Conservation (phyloP, 2,113 vertebrate genomes). For the Aleadryas rufinucha region DNA sequence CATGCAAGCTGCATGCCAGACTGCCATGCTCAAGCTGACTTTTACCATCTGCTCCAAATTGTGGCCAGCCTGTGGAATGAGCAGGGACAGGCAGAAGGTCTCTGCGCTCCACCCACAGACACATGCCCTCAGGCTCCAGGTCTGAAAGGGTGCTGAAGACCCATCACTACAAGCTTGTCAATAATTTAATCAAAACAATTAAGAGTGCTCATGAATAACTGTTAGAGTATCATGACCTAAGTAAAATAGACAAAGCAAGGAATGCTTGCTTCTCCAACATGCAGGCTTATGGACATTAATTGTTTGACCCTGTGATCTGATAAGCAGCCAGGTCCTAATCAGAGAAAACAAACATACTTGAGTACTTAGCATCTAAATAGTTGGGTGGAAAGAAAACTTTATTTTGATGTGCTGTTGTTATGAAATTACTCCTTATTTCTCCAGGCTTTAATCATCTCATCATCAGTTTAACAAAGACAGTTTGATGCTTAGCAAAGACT, state of each 20-base stretch:
- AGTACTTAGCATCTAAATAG: not conserved
- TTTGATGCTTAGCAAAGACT: not conserved
- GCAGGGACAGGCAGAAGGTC: fast-evolving
- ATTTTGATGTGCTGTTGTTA: not conserved
- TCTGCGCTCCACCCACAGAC: not conserved
- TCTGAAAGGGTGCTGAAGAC: not conserved
- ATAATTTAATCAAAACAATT: not conserved
- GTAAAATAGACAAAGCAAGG: not conserved
- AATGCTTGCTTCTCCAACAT: not conserved
- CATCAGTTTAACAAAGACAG: not conserved
- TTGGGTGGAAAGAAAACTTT: not conserved
- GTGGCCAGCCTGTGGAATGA: not conserved
- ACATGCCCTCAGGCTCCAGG: not conserved
- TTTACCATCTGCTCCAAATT: not conserved
- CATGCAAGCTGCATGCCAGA: not conserved
- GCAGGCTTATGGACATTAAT: fast-evolving
- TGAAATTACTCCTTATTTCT: not conserved
- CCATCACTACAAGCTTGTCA: not conserved
- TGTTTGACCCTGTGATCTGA: not conserved
- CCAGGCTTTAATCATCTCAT: not conserved
- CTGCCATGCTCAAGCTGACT: not conserved
- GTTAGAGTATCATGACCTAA: not conserved
- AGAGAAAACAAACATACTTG: not conserved
- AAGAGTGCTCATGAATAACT: not conserved
- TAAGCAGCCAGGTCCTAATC: not conserved